These are phyloP conservation scores for Sabellastarte sp. DNA, from an alignment of 2,888 invertebrate species.

Conservation along the genomic window DNA sequence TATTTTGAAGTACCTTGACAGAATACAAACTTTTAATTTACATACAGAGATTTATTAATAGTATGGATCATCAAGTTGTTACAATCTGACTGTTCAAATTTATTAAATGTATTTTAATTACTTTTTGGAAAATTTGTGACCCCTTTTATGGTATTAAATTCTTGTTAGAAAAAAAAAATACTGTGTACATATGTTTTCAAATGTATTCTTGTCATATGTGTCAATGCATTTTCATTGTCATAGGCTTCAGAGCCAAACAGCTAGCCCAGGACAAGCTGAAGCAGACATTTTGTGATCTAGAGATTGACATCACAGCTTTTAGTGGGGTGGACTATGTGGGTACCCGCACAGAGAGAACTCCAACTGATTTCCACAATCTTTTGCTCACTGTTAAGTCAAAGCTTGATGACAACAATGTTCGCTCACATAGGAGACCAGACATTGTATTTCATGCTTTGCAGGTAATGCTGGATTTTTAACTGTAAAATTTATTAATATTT, in stretches of 20 bases:
- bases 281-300: conserved; percentile 67
- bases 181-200: background rate
- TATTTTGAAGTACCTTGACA: no score
- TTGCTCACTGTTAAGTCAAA: conserved; percentile 66
- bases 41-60: no score
- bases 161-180: conserved; percentile 17
- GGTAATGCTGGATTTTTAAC: no score
- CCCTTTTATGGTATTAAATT: no score
- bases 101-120: no score
- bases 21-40: no score
- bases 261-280: conserved; percentile 55
- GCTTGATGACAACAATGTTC: conserved; percentile 70
- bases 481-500: no score
- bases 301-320: conserved; percentile 71
- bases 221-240: no score
- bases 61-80: no score
- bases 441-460: conserved; percentile 71
- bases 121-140: no score
- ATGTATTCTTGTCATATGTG: background rate
- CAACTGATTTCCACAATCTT: conserved; percentile 67
- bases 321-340: conserved; percentile 66
- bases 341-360: conserved; percentile 42
- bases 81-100: no score
- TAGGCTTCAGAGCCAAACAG: no score
- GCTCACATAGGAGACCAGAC: conserved; percentile 70